Conservation (phyloP, 2,888 invertebrate genomes). For the Scaptomyza caliginosa region DNA sequence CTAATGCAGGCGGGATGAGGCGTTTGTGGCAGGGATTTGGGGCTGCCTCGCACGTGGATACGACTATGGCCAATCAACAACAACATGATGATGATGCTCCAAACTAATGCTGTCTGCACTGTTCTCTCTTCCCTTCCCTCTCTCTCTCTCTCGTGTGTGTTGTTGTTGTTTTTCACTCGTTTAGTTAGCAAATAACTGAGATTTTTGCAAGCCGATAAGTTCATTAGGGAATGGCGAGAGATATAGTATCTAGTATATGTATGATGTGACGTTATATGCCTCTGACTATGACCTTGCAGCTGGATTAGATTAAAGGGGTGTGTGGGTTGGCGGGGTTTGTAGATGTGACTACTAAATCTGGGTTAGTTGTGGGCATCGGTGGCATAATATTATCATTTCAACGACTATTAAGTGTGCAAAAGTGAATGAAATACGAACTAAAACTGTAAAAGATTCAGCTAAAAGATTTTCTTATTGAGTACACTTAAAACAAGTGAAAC, state of each 20-base stretch:
- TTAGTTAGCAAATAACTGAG: slow-evolving; percentile 55
- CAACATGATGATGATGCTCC: slow-evolving; percentile 1
- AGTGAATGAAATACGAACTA: neutral
- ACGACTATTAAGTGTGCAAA: slow-evolving; percentile 1
- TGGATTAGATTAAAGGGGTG: slow-evolving; percentile 7
- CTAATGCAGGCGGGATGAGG: slow-evolving; percentile 78
- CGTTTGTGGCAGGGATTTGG: slow-evolving; percentile 31
- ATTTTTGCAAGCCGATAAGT: slow-evolving; percentile 66
- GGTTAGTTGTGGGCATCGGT: slow-evolving; percentile 47
- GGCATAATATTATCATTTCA: neutral
- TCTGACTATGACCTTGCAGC: slow-evolving; percentile 54
- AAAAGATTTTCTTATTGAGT: neutral
- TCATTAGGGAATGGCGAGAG: slow-evolving; percentile 57
- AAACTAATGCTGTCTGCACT: slow-evolving; percentile 39
- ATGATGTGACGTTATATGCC: slow-evolving; percentile 45
- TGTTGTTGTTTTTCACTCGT: slow-evolving; percentile 36
- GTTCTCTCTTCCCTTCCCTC: slow-evolving; percentile 10
- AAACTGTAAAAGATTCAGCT: neutral
- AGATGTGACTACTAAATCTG: slow-evolving; percentile 21
- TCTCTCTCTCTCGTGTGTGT: neutral
- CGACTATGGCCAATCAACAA: slow-evolving; percentile 31
- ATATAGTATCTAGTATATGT: no score
- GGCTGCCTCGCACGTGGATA: slow-evolving; percentile 69
- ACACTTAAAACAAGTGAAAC: neutral
- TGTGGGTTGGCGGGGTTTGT: rapidly evolving